Percentiles rank a stretch among this genome's conserved stretches.
These are phyloP conservation scores for Pempheris klunzingeri DNA, from an alignment of 2,797 vertebrate genomes.

Conservation along the genomic window DNA sequence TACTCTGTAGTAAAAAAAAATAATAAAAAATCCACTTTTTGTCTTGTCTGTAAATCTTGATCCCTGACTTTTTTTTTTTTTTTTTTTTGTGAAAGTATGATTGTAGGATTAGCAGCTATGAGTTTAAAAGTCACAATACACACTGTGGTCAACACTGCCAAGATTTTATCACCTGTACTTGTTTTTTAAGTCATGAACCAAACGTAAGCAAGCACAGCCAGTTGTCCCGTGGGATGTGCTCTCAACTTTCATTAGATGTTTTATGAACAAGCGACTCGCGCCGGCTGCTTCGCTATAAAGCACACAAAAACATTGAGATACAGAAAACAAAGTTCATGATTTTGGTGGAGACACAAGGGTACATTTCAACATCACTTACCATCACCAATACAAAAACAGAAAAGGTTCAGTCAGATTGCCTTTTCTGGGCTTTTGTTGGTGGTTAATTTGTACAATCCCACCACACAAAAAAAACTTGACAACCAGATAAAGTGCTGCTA, in stretches of 20 bases:
- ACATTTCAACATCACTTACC: conserved; percentile 98
- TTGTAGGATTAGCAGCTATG: conserved; percentile 84
- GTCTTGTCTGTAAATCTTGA: conserved; percentile 84
- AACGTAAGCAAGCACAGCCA: conserved; percentile 99
- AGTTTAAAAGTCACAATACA: conserved; percentile 97
- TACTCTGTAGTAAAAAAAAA: conserved; percentile 81
- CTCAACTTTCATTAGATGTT: conserved; percentile 99
- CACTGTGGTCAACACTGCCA: conserved; percentile 99
- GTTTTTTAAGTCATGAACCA: conserved; percentile 99
- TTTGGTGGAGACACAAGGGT: conserved; percentile 96
- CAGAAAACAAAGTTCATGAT: conserved; percentile 99
- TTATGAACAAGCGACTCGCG: conserved; percentile 99
- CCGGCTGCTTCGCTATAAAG: conserved; percentile 99
- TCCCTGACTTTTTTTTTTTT: conserved; percentile 71
- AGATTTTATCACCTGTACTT: conserved; percentile 99
- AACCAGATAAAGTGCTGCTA: conserved; percentile 61
- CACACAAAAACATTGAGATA: conserved; percentile 99
- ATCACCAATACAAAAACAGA: conserved; percentile 84
- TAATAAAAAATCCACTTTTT: conserved; percentile 70
- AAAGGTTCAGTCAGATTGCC: conserved; percentile 74
- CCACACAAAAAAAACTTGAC: conserved; percentile 60
- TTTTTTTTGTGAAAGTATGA: conserved; percentile 73
- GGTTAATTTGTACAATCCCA: conserved; percentile 63
- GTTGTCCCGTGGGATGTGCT: conserved; percentile 99
- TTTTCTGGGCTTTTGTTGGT: conserved; percentile 89